Evolutionary conservation across 2,797 vertebrate genomes (phyloP), one percentile per base, ranked within the genome.

Genomic region (Phaenicophaeus curvirostris): DNA sequence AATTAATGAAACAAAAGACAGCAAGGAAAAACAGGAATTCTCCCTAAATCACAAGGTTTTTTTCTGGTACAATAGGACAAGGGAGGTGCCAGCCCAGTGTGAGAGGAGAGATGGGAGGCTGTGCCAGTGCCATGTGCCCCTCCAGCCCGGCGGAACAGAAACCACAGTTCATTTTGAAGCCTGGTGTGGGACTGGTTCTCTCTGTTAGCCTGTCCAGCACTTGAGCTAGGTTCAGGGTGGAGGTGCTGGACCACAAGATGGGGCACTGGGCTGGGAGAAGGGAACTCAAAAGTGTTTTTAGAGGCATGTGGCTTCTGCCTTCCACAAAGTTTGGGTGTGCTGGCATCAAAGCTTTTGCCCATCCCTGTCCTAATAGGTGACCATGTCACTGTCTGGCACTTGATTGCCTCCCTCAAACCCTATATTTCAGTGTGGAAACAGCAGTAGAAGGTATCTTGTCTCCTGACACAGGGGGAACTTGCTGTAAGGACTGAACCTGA

Each of bases 191-290:
- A 24, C 85, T 69, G 46, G 18, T 33, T 59, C 31, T 59, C 46
- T 44, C 57, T 39, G 25, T 16, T 41, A 54, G 44, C 55, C 44
- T 2, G 0, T 11, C 53, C 7, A 21, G 23, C 4, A 1, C 33
- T 39, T 30, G 19, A 13, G 14, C 37, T 85, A 31, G 24, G 71
- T 55, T 81, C 28, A n/a, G 48, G 9, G 21, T 50, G n/a, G 41
- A 81, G 20, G 41, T 76, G 24, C 35, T 54, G 75, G 31, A 39
- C 53, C 11, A 15, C 39, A 58, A 35, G 30, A 35, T 39, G 62
- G n/a, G 35, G 23, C 42, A 28, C n/a, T 1, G 2, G 35, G 14
- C 37, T 58, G 3, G 31, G 10, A 12, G 9, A 72, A 48, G 8
- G 41, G 16, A 59, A 11, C 41, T 66, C 14, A 30, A 48, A 31